A percentile compares a stretch with the other conserved stretches of the same genome.
Conservation (phyloP, 2,797 vertebrate species). For the Xerus rutilus region DNA sequence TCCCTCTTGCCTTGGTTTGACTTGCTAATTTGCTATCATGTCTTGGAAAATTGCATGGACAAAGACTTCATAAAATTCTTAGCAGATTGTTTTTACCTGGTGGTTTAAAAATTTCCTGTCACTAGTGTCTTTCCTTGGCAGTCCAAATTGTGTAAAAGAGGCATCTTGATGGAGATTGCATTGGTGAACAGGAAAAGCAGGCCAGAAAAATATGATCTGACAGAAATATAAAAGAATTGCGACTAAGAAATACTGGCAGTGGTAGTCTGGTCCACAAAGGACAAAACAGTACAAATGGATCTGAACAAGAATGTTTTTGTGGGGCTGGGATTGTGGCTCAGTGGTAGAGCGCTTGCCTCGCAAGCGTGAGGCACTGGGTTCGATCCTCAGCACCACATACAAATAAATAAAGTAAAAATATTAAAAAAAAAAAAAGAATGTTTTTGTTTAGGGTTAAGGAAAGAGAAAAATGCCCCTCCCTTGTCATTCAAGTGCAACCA, state of each 20-base stretch:
- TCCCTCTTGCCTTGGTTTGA: not conserved
- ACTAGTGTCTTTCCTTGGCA: not conserved
- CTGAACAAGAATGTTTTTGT: not conserved
- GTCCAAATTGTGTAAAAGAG: not conserved
- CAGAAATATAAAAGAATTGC: conserved; percentile 17
- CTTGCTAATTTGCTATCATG: not conserved
- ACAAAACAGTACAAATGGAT: not conserved
- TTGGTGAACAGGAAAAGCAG: conserved; percentile 52
- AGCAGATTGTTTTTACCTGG: not conserved
- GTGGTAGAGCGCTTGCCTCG: too few relatives aligned
- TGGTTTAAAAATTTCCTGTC: not conserved
- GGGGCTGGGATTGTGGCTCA: too few relatives aligned
- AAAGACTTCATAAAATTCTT: not conserved
- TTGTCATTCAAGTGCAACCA: conserved; percentile 35
- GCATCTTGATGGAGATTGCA: conserved; percentile 2
- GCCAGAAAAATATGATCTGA: conserved; percentile 53
- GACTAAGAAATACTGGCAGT: conserved; percentile 4
- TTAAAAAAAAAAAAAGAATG: too few relatives aligned
- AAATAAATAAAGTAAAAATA: too few relatives aligned
- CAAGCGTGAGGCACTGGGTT: too few relatives aligned
- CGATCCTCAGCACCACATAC: too few relatives aligned
- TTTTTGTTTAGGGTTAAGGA: conserved; percentile 4
- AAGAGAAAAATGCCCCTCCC: not conserved
- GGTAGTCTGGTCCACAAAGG: not conserved
- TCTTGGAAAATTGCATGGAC: not conserved